Base-by-base conservation (phyloP, 2,797 vertebrate genomes). In the Microctenopoma lineatum region DNA sequence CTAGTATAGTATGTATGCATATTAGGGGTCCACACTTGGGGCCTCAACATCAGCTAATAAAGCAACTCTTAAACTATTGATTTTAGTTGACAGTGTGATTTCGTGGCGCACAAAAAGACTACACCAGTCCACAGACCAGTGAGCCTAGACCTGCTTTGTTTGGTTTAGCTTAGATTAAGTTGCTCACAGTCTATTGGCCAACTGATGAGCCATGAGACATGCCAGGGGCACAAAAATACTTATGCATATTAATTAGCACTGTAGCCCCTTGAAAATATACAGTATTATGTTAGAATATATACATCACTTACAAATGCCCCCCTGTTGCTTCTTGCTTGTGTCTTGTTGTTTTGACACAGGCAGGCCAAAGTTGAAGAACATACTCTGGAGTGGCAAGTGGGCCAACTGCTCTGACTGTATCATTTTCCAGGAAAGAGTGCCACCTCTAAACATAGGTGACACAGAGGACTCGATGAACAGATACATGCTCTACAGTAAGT, bases 371-470 rank as follows among this genome's bases (percentile, higher is more conserved):
- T 59, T 82, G 12, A 65, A 26, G 65, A 90, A 38, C 50, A 64
- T 80, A 58, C 57, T 89, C 6, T 84, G 84, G 80, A 81, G 42
- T 1, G 84, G 87, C 38, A 72, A 27, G 7, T 84, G 73, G 83
- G 75, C 57, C 26, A 55, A 80, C 29, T 90, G 89, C 51, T 1
- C 36, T 0, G 59, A 80, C 36, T 90, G 89, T 72, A 81, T 90
- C 15, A 41, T 87, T 34, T 41, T 90, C 10, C 86, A 90, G 62
- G 89, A 90, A 64, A 1, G 69, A 5, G 84, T 87, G 29, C 84
- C 83, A 0, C 79, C 85, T 1, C 34, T 79, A 6, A 66, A n/a
- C 0, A 36, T 53, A 4, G 64, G 53, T 5, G 82, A 50, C 59
- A n/a, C 66, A 0, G 69, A 48, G n/a, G 84, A 87, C 59, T 73